phyloP scores from a whole-genome alignment of 2,113 vertebrate species.

The Albula goreensis region DNA sequence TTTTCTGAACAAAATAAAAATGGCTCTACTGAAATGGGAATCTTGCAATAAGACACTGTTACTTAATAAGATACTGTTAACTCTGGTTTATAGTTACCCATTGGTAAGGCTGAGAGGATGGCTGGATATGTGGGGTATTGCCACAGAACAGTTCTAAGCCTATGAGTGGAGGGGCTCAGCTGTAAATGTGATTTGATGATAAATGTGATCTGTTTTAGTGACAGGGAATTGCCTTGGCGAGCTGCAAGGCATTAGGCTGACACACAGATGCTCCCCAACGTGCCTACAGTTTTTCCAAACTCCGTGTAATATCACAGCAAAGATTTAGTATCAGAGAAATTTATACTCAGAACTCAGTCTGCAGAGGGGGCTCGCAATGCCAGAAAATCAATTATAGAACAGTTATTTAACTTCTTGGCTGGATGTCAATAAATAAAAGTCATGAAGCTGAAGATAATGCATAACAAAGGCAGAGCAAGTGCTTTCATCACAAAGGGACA shows the following conservation, averaged over 20 bases:
- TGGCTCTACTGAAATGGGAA: no score
- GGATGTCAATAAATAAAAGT: slow-evolving; percentile 11
- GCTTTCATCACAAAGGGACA: slow-evolving; percentile 2
- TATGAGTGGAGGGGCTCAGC: background rate
- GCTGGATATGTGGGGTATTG: no score
- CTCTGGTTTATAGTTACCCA: no score
- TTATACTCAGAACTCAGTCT: background rate
- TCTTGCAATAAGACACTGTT: no score
- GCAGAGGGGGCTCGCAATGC: background rate
- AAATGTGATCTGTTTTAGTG: background rate
- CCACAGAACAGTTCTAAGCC: background rate
- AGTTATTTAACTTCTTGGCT: slow-evolving; percentile 7
- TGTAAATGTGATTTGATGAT: background rate
- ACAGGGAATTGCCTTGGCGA: background rate
- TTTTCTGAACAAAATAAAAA: no score
- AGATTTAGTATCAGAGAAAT: background rate
- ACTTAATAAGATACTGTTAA: no score
- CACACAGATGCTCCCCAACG: background rate
- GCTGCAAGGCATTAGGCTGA: background rate
- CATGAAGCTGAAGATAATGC: slow-evolving; percentile 19
- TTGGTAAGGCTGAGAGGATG: no score
- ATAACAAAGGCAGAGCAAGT: slow-evolving; percentile 9
- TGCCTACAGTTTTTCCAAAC: background rate
- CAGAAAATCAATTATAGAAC: background rate
- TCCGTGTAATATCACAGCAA: background rate